Base-by-base conservation (phyloP, 2,797 vertebrate genomes). In the Scolopax rusticola region DNA sequence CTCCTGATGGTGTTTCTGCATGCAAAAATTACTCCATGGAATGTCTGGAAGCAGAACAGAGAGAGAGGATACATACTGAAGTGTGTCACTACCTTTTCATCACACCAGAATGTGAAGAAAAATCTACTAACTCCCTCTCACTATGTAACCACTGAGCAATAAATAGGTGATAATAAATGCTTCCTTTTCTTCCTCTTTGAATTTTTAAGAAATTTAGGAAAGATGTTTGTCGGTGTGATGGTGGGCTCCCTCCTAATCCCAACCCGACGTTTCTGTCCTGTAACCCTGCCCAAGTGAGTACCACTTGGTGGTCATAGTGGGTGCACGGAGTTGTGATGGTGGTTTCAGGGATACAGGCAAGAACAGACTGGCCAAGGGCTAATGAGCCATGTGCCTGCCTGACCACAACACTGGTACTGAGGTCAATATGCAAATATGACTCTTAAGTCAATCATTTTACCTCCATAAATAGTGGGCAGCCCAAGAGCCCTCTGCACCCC, bases 81-180 rank as follows among this genome's bases (percentile, higher is more conserved):
- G 15, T 2, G 3, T 5, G 6, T 45, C 2, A 23, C 21, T 28
- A 45, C 25, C 63, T 48, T 57, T 32, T 23, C 0, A 0, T 50
- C 77, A 48, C 10, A 8, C 25, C 8, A 24, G 33, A 20, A 9
- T 4, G 0, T 32, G 60, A 63, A 19, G 38, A 41, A 36, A 53
- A 4, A 17, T 32, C 28, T 32, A 11, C 53, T 50, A 36, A 36
- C 10, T 47, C 59, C 36, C 20, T 70, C 36, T 54, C 2, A 6
- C 21, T 51, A 9, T 74, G 19, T 69, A 78, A 63, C 63, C 56
- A 36, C 48, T 32, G 38, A 82, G 27, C 8, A 13, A 21, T 38
- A 71, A 65, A 54, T 25, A 30, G 3, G 11, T 9, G 9, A 2
- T 7, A 47, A 41, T 28, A 41, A 64, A 60, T 19, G 53, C 15